Evolutionary conservation across 1,140 invertebrate genomes (phyloP).

Genomic region (Papilio xuthus): DNA sequence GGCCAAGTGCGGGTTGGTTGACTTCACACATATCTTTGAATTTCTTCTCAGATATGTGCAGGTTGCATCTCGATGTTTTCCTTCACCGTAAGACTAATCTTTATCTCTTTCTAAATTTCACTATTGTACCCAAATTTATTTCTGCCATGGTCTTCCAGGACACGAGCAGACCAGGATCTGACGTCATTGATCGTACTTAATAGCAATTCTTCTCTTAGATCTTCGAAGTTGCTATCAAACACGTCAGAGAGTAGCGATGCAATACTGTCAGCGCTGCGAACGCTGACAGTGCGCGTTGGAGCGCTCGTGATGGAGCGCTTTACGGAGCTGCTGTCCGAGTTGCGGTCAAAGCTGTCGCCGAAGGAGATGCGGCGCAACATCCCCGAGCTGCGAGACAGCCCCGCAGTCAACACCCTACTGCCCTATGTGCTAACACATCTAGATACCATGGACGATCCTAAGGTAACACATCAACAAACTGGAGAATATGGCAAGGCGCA

Average conservation of each 20-base stretch:
- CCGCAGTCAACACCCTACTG: slow-evolving; percentile 65
- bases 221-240: slow-evolving; percentile 49
- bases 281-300: slow-evolving; percentile 60
- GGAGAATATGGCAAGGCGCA: too few relatives aligned
- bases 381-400: slow-evolving; percentile 61
- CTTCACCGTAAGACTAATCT: too few relatives aligned
- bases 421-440: slow-evolving; percentile 70
- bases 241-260: slow-evolving; percentile 52
- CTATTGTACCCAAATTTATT: too few relatives aligned
- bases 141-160: too few relatives aligned
- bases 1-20: too few relatives aligned
- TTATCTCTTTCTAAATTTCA: too few relatives aligned
- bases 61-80: too few relatives aligned
- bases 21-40: too few relatives aligned
- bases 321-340: slow-evolving; percentile 57
- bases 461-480: slow-evolving; percentile 59
- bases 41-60: too few relatives aligned
- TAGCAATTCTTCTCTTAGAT: slow-evolving; percentile 39
- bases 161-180: too few relatives aligned
- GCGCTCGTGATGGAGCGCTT: slow-evolving; percentile 57
- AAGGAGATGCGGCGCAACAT: slow-evolving; percentile 65
- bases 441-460: slow-evolving; percentile 69
- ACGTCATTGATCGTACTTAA: too few relatives aligned
- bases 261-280: slow-evolving; percentile 53
- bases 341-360: slow-evolving; percentile 63